Percentiles rank a stretch among this genome's conserved stretches.
Conservation (phyloP, 2,797 vertebrate genomes). For the Sylvia borin region DNA sequence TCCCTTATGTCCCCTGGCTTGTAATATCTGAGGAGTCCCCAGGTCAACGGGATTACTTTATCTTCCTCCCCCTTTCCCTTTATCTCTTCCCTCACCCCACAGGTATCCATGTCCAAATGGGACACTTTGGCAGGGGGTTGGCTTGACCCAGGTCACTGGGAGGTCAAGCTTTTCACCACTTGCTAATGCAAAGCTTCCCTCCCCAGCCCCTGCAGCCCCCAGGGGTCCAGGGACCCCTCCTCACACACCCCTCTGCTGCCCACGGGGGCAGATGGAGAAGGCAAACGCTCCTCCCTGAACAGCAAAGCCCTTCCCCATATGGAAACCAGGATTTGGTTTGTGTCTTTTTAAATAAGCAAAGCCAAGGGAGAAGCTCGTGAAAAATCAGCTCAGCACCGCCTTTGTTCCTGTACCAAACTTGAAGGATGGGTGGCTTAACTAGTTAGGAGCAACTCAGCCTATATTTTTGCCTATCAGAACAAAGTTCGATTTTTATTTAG, state of each 20-base stretch:
- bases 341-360: conserved; percentile 62
- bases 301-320: conserved; percentile 71
- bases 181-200: conserved; percentile 84
- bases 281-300: conserved; percentile 68
- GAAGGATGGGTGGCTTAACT: conserved; percentile 62
- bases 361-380: conserved; percentile 78
- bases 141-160: conserved; percentile 86
- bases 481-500: conserved; percentile 84
- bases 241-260: conserved; percentile 58
- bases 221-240: neutral
- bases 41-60: conserved; percentile 78
- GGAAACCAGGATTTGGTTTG: conserved; percentile 76
- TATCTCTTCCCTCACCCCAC: conserved; percentile 78
- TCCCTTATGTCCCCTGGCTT: neutral
- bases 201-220: neutral
- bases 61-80: conserved; percentile 45
- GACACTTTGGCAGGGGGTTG: conserved; percentile 78
- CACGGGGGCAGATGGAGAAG: conserved; percentile 74
- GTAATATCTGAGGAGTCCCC: conserved; percentile 54
- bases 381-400: conserved; percentile 80
- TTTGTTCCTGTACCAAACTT: conserved; percentile 67
- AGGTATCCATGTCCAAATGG: conserved; percentile 93
- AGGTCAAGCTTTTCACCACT: conserved; percentile 91
- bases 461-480: conserved; percentile 70
- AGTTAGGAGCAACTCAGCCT: conserved; percentile 63